Evolutionary conservation across 2,888 invertebrate species (phyloP), one percentile per base, ranked within the genome.

Genomic region (Hypsopygia costalis): DNA sequence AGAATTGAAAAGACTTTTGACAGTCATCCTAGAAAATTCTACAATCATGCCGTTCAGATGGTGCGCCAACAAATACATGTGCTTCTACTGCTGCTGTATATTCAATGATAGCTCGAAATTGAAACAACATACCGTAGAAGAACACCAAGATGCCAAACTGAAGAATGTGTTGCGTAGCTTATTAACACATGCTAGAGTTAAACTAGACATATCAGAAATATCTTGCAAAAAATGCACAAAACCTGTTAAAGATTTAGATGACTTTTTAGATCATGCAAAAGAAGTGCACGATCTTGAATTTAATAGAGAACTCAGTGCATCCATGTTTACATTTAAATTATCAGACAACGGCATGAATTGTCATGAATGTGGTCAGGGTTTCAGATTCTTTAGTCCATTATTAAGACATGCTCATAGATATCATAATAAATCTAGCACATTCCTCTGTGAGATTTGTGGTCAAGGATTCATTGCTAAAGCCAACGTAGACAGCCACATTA

Each of bases 401-500:
- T 25, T 79, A 0, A 62, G 53, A 1, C 81, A 81, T 12, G 52
- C 56, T 0, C 60, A 79, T 31, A 70, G 69, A 34, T 61, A 43
- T n/a, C 79, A 80, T 8, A 72, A 64, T 11, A 67, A 57, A 7
- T 52, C 62, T 8, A 60, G 62, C 6, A 52, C 62, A 0, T 75
- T 59, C 11, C 12, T 78, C 0, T 81, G 81, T 37, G 79, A 81
- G 33, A 63, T 74, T 0, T 81, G 87, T 25, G 88, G 87, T 0
- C 70, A 77, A 37, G 74, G 70, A 0, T 87, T 85, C 36, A 57
- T 75, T 0, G 66, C 69, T 0, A 76, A 71, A 11, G 51, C 56
- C 0, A 73, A 77, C 27, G 67, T 86, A 0, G 54, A 63, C 0
- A 65, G 67, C n/a, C 87, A 87, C 37, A 59, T 77, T 0, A 72